Evolutionary conservation across 1,140 invertebrate species (phyloP).

Genomic region (Sitobion miscanthi): DNA sequence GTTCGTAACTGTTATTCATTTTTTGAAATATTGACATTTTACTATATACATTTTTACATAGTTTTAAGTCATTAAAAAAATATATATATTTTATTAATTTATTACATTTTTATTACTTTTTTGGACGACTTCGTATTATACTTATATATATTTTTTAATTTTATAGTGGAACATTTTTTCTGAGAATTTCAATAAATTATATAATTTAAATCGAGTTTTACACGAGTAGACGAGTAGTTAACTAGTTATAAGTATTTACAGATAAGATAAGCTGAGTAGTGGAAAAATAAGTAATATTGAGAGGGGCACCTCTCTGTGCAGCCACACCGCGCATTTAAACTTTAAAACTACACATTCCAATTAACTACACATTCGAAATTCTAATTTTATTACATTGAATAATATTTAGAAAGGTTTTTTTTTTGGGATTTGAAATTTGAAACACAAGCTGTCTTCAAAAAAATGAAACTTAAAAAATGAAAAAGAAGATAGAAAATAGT

Average conservation of each 20-base stretch:
- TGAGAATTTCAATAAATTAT: neutral
- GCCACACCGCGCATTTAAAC: neutral
- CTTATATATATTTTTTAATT: neutral
- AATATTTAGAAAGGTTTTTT: neutral
- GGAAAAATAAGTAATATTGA: neutral
- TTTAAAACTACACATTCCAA: neutral
- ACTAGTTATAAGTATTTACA: neutral
- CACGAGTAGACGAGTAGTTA: neutral
- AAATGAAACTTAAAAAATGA: neutral
- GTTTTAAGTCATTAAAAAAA: neutral
- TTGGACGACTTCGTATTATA: neutral
- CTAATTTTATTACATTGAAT: neutral
- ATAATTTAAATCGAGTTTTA: neutral
- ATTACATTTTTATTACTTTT: neutral
- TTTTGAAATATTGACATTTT: neutral
- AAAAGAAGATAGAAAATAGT: neutral
- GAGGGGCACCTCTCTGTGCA: neutral
- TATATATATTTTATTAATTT: neutral
- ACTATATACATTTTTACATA: neutral
- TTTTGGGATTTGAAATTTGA: neutral
- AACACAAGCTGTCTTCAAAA: neutral
- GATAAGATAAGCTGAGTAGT: neutral
- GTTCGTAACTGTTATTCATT: neutral
- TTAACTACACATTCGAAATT: neutral
- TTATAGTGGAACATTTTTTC: neutral